Conservation (phyloP, 2,797 vertebrate genomes). For the Steatocranus sp. region DNA sequence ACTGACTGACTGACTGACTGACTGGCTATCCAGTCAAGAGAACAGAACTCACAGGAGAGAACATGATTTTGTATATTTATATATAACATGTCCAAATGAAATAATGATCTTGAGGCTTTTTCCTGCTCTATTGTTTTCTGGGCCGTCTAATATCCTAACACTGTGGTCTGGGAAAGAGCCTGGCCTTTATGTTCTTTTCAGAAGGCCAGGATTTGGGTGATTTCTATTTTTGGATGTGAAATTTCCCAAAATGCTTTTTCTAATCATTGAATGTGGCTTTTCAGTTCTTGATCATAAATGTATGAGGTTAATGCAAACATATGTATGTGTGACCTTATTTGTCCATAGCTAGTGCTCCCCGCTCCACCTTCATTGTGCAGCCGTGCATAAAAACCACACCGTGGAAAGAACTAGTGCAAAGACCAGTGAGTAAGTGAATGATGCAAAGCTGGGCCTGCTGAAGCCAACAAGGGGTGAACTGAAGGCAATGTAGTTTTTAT, state of each 20-base stretch:
- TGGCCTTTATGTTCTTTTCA: neutral
- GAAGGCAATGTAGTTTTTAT: slow-evolving; percentile 55
- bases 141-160: slow-evolving; percentile 7
- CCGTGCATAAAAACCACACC: neutral
- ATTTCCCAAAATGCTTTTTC: slow-evolving; percentile 17
- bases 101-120: slow-evolving; percentile 38
- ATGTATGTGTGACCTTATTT: slow-evolving; percentile 11
- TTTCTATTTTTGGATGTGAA: slow-evolving; percentile 45
- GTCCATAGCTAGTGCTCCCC: neutral
- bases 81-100: slow-evolving; percentile 34
- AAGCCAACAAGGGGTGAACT: slow-evolving; percentile 50
- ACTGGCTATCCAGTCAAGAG: slow-evolving; percentile 25
- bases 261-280: slow-evolving; percentile 4
- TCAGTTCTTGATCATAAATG: neutral
- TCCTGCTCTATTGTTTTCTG: slow-evolving; percentile 32
- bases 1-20: slow-evolving; percentile 26
- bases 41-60: slow-evolving; percentile 20
- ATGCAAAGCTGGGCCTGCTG: slow-evolving; percentile 21
- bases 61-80: slow-evolving; percentile 40
- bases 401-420: slow-evolving; percentile 5
- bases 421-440: slow-evolving; percentile 32
- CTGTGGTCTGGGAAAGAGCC: slow-evolving; percentile 35
- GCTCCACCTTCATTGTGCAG: neutral
- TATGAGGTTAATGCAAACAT: neutral
- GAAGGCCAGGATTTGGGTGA: slow-evolving; percentile 1